Evolutionary conservation across 2,113 vertebrate genomes (phyloP).

Genomic region (Salminus brasiliensis): DNA sequence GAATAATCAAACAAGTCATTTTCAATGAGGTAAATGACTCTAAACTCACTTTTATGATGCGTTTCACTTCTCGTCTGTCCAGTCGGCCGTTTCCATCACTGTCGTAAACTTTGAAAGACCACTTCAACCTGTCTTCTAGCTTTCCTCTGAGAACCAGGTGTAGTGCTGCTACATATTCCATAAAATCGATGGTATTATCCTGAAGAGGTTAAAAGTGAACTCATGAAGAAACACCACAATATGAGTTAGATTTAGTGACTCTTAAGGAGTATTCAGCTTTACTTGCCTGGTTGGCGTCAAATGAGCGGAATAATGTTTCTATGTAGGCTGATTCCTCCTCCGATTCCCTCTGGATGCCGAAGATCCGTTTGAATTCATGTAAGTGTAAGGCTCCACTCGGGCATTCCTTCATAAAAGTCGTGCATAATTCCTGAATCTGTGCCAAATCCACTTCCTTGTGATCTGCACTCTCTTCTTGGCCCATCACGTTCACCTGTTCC

Average conservation of each 20-base stretch:
- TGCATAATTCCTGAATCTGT: background rate
- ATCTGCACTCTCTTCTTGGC: background rate
- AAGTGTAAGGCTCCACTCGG: background rate
- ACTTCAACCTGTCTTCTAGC: conserved; percentile 82
- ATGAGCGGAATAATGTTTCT: too few relatives aligned
- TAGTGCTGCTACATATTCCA: conserved; percentile 83
- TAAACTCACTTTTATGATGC: conserved; percentile 75
- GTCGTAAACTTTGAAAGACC: conserved; percentile 89
- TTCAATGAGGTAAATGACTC: too few relatives aligned
- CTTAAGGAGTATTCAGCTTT: too few relatives aligned
- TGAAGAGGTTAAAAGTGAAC: conserved; percentile 36
- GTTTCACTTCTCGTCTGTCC: conserved; percentile 78
- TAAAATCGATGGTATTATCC: conserved; percentile 83
- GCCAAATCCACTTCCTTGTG: background rate
- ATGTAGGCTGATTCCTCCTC: background rate
- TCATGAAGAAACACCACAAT: background rate
- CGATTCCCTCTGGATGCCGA: background rate
- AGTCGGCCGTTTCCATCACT: conserved; percentile 83
- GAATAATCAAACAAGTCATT: too few relatives aligned
- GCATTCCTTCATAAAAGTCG: background rate
- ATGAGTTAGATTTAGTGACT: too few relatives aligned
- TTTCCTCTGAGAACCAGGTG: conserved; percentile 80
- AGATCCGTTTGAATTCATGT: background rate
- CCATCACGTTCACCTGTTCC: too few relatives aligned
- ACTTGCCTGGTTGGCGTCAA: too few relatives aligned